A percentile compares a stretch with the other conserved stretches of the same genome.
Conservation (phyloP, 2,888 invertebrate species). For the Tridacna crocea region DNA sequence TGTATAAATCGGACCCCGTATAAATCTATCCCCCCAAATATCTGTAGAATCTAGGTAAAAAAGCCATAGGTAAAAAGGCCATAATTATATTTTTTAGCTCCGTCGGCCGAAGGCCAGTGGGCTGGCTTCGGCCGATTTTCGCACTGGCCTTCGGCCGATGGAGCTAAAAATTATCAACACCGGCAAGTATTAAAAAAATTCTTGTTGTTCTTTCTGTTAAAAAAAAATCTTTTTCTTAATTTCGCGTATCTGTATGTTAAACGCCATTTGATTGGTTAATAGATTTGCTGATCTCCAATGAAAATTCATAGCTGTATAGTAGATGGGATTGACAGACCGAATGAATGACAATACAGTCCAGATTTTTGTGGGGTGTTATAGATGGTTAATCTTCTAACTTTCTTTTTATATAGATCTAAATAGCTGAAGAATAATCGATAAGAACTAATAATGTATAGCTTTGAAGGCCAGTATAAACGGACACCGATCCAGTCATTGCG, state of each 20-base stretch:
- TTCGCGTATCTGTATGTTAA: too few species aligned
- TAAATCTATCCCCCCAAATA: too few species aligned
- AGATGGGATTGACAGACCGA: constrained; percentile 15
- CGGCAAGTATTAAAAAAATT: neutral
- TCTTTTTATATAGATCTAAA: too few species aligned
- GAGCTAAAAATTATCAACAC: neutral
- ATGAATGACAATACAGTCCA: neutral
- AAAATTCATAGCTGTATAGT: neutral
- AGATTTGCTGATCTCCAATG: neutral
- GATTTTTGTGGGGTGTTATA: too few species aligned
- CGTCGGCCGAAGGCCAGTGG: too few species aligned
- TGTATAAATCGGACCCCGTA: too few species aligned
- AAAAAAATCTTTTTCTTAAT: neutral
- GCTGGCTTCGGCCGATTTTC: too few species aligned
- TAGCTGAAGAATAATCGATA: too few species aligned
- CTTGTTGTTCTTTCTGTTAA: neutral
- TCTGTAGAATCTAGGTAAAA: too few species aligned
- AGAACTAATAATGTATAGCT: constrained; percentile 17
- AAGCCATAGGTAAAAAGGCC: too few species aligned
- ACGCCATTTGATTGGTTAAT: neutral
- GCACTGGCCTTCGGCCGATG: too few species aligned
- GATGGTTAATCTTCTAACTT: too few species aligned
- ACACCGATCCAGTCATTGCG: constrained; percentile 95
- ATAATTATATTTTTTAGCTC: neutral
- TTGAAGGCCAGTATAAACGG: constrained; percentile 91